A percentile compares a stretch with the other conserved stretches of the same genome.
phyloP scores from a whole-genome alignment of 2,888 invertebrate species.

The Callyntrura sp. region DNA sequence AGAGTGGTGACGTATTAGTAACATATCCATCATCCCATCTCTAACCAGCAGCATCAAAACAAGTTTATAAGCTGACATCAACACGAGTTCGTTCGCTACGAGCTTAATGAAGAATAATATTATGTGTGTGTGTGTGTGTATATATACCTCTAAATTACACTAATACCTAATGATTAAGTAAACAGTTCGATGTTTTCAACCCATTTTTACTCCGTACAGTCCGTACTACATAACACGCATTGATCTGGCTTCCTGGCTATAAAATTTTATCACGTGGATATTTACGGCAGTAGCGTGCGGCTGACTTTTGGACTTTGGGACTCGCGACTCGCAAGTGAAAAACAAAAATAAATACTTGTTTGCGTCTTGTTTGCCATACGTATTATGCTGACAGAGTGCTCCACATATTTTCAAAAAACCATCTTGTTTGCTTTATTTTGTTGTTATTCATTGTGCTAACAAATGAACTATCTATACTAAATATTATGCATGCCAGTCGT shows the following conservation, averaged over 20 bases:
- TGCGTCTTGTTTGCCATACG: constrained; percentile 15
- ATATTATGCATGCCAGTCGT: too few relatives aligned
- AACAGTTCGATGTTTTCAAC: background rate
- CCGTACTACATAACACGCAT: background rate
- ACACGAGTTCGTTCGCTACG: too few relatives aligned
- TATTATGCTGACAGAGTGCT: constrained; percentile 30
- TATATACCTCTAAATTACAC: too few relatives aligned
- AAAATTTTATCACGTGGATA: constrained; percentile 71
- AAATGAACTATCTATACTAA: background rate
- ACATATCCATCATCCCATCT: too few relatives aligned
- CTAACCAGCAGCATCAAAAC: too few relatives aligned
- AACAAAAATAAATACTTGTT: constrained; percentile 42
- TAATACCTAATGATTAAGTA: background rate
- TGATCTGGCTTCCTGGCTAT: constrained; percentile 41
- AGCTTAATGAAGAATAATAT: too few relatives aligned
- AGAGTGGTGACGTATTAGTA: too few relatives aligned
- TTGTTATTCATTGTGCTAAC: constrained; percentile 12
- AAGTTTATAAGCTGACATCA: too few relatives aligned
- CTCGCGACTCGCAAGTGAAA: background rate
- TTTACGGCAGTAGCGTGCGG: constrained; percentile 64
- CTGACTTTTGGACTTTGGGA: constrained; percentile 73
- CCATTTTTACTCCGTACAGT: background rate
- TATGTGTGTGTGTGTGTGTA: too few relatives aligned
- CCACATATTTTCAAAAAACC: constrained; percentile 26
- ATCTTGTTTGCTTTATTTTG: constrained; percentile 37